These are phyloP conservation scores for Steinernema scapterisci DNA, from an alignment of 2,888 invertebrate species.

Conservation along the genomic window DNA sequence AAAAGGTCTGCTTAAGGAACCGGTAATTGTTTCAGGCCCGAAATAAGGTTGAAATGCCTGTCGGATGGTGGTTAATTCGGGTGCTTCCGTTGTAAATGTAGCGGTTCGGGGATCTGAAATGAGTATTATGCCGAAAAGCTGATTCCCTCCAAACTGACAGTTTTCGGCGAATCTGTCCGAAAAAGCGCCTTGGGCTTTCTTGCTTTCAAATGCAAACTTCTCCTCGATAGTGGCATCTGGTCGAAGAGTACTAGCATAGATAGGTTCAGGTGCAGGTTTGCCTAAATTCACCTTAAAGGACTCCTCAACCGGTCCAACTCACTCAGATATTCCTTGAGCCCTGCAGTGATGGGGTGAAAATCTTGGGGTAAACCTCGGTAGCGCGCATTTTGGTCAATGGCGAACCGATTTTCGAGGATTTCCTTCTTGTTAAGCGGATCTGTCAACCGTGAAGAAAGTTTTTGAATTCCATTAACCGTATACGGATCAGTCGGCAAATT, in stretches of 20 bases:
- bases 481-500: too few relatives aligned
- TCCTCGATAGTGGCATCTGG: not conserved
- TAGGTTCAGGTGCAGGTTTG: not conserved
- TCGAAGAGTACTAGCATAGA: not conserved
- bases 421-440: constrained; percentile 1
- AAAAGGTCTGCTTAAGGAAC: not conserved
- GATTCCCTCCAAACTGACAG: not conserved
- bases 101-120: not conserved
- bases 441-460: too few relatives aligned
- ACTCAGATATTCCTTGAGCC: not conserved
- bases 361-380: not conserved
- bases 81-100: not conserved
- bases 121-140: not conserved
- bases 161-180: not conserved
- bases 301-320: too few relatives aligned
- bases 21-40: constrained; percentile 3
- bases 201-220: constrained; percentile 5
- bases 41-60: not conserved
- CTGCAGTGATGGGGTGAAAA: not conserved
- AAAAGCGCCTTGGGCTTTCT: constrained; percentile 2
- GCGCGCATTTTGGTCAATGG: not conserved
- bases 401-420: not conserved
- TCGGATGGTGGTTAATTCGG: not conserved
- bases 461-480: too few relatives aligned
- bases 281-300: not conserved